Conservation (phyloP, 2,113 vertebrate genomes). For the Pungitius pungitius region DNA sequence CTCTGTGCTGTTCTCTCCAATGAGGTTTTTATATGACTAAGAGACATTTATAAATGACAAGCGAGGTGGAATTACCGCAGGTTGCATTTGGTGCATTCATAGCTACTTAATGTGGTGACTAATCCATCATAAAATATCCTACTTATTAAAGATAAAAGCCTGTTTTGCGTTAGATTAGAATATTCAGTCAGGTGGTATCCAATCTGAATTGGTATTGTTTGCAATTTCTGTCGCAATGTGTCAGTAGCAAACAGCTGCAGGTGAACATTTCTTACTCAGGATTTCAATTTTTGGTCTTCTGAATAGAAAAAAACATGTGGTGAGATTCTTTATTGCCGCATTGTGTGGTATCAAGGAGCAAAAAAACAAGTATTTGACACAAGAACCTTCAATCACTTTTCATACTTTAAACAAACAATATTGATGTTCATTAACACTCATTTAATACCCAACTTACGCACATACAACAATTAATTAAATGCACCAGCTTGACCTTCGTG, state of each 20-base stretch:
- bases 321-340: neutral
- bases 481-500: neutral
- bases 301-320: neutral
- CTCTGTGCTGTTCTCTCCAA: neutral
- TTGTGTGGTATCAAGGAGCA: neutral
- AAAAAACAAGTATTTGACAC: neutral
- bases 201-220: neutral
- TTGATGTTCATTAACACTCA: neutral
- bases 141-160: neutral
- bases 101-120: neutral
- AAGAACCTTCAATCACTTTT: too few species aligned
- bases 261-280: too few species aligned
- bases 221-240: neutral
- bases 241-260: neutral
- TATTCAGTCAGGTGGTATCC: neutral
- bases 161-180: neutral
- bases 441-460: neutral
- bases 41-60: constrained; percentile 3
- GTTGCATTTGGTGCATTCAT: neutral
- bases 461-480: constrained; percentile 4
- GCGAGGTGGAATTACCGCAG: neutral
- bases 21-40: neutral
- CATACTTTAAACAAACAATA: neutral
- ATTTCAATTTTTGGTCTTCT: too few species aligned
- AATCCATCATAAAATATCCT: neutral